A percentile compares a stretch with the other conserved stretches of the same genome.
phyloP scores from a whole-genome alignment of 1,140 invertebrate genomes.

The Bursaphelenchus mucronatus region DNA sequence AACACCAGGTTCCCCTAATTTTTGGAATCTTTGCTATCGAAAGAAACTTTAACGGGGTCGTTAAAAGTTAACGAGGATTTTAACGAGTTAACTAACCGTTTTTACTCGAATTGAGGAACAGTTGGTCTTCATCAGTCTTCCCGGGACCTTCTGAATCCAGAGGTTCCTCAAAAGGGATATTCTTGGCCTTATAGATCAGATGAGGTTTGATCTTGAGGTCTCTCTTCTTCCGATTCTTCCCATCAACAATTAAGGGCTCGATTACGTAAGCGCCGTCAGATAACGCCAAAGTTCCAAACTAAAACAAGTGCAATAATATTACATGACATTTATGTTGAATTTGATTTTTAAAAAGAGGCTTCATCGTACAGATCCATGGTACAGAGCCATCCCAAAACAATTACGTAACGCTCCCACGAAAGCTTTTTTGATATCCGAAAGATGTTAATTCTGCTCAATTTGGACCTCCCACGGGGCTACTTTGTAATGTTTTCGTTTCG shows the following conservation, averaged over 20 bases:
- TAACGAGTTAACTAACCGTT: constrained; percentile 15
- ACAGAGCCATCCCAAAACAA: neutral
- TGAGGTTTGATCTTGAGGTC: constrained; percentile 28
- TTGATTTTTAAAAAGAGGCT: neutral
- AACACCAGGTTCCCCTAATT: neutral
- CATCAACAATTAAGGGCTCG: constrained; percentile 44
- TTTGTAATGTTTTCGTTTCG: constrained; percentile 11
- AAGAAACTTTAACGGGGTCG: neutral
- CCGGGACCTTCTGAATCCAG: neutral
- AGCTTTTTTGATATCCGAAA: constrained; percentile 25
- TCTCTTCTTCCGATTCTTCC: neutral
- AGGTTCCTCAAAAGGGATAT: constrained; percentile 23
- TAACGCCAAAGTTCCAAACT: constrained; percentile 55
- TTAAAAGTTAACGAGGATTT: neutral
- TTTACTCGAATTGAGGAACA: neutral
- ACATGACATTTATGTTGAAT: neutral
- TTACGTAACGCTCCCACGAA: constrained; percentile 17
- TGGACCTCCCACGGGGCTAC: neutral
- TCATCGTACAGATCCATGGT: neutral
- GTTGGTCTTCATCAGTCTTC: too few species aligned
- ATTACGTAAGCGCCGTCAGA: constrained; percentile 53
- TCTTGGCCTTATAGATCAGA: constrained; percentile 36
- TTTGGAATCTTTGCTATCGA: constrained; percentile 4
- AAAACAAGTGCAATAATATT: constrained; percentile 21
- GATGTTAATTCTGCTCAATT: constrained; percentile 16